These are phyloP conservation scores for Bovichtus diacanthus DNA, from an alignment of 2,797 vertebrate species.

Conservation along the genomic window DNA sequence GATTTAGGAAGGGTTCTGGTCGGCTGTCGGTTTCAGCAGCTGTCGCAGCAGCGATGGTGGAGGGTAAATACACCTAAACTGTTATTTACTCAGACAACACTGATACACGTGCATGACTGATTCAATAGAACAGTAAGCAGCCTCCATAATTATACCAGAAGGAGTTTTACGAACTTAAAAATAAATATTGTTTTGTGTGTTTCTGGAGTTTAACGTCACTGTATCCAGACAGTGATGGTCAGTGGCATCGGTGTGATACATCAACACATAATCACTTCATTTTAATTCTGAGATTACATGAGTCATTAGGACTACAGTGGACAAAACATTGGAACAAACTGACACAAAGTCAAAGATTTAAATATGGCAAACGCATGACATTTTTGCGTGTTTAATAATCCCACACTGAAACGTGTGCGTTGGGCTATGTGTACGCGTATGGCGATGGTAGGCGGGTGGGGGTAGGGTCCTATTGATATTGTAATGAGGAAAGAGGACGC, in stretches of 20 bases:
- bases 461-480: constrained; percentile 63
- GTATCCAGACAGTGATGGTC: background rate
- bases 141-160: no score
- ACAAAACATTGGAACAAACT: background rate
- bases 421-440: constrained; percentile 27
- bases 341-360: background rate
- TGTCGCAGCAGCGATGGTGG: constrained; percentile 58
- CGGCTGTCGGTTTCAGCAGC: constrained; percentile 60
- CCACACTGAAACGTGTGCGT: constrained; percentile 1
- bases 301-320: no score
- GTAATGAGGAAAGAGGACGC: constrained; percentile 75
- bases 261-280: background rate
- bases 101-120: background rate
- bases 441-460: constrained; percentile 1
- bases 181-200: background rate
- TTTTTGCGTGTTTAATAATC: background rate
- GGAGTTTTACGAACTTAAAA: background rate
- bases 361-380: background rate
- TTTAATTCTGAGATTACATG: no score
- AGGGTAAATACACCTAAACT: constrained; percentile 62
- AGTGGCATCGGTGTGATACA: background rate
- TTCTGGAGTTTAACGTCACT: background rate
- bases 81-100: constrained; percentile 5
- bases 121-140: background rate
- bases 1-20: constrained; percentile 39